Evolutionary conservation across 2,113 vertebrate species (phyloP).

Genomic region (Acanthochromis polyacanthus): DNA sequence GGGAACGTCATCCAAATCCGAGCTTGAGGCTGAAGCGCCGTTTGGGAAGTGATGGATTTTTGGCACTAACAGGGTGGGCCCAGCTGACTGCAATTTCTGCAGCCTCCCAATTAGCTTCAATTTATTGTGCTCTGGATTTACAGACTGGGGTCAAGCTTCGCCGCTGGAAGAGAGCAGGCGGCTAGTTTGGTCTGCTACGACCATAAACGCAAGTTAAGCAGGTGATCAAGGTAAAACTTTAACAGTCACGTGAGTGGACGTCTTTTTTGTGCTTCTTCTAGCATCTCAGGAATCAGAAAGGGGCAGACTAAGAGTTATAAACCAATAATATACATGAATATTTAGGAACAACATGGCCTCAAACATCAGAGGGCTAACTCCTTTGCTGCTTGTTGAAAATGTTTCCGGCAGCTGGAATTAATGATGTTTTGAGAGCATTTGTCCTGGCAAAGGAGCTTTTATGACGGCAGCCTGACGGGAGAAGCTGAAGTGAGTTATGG

Average conservation of each 20-base stretch:
- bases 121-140: constrained; percentile 67
- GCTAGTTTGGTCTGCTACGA: constrained; percentile 9
- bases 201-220: constrained; percentile 28
- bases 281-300: too few species aligned
- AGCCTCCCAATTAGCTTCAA: constrained; percentile 69
- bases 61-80: constrained; percentile 38
- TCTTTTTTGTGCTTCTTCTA: too few species aligned
- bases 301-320: too few species aligned
- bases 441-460: neutral
- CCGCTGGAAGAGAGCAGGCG: constrained; percentile 39
- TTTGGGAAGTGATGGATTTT: constrained; percentile 58
- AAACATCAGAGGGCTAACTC: neutral
- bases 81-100: constrained; percentile 59
- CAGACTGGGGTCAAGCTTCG: constrained; percentile 48
- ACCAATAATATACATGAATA: neutral
- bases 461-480: neutral
- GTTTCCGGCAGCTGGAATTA: neutral
- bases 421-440: neutral
- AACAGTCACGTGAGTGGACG: neutral
- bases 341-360: neutral
- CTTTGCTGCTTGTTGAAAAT: neutral
- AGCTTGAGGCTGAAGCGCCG: constrained; percentile 38
- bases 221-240: constrained; percentile 25
- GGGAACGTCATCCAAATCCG: constrained; percentile 39
- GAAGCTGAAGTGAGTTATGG: neutral